Percentiles rank a stretch among this genome's conserved stretches.
Evolutionary conservation across 2,113 vertebrate genomes (phyloP).

Genomic region (Caloenas nicobarica): DNA sequence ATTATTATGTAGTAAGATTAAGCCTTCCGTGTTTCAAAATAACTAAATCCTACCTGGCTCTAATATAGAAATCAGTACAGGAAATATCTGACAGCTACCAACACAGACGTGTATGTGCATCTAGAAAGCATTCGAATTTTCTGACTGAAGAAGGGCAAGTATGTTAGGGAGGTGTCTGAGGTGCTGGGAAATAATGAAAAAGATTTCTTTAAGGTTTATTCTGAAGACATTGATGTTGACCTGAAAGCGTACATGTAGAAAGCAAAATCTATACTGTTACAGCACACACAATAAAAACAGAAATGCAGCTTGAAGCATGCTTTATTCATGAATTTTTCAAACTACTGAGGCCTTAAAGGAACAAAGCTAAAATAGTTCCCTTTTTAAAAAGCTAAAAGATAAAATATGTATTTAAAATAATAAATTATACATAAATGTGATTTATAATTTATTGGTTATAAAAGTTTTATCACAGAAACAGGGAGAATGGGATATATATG

Average conservation of each 20-base stretch:
- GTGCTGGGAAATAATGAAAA: slow-evolving; percentile 56
- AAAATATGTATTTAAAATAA: slow-evolving; percentile 80
- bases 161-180: slow-evolving; percentile 17
- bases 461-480: slow-evolving; percentile 79
- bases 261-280: slow-evolving; percentile 71
- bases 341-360: slow-evolving; percentile 70
- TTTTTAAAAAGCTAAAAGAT: slow-evolving; percentile 73
- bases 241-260: slow-evolving; percentile 63
- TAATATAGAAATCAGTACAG: not conserved
- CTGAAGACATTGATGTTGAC: slow-evolving; percentile 57
- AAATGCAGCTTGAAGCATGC: slow-evolving; percentile 71
- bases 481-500: slow-evolving; percentile 53
- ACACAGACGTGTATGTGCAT: not conserved
- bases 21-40: not conserved
- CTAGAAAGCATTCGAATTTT: slow-evolving; percentile 9
- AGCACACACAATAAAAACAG: slow-evolving; percentile 73
- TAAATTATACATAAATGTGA: slow-evolving; percentile 76
- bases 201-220: slow-evolving; percentile 63
- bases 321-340: slow-evolving; percentile 79
- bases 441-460: slow-evolving; percentile 77
- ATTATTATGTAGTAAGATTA: not conserved
- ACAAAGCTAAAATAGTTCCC: slow-evolving; percentile 65
- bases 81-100: not conserved
- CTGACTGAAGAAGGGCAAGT: not conserved
- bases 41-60: not conserved